A percentile compares a stretch with the other conserved stretches of the same genome.
Evolutionary conservation across 2,797 vertebrate species (phyloP).

Genomic region (Gallinago stenura): DNA sequence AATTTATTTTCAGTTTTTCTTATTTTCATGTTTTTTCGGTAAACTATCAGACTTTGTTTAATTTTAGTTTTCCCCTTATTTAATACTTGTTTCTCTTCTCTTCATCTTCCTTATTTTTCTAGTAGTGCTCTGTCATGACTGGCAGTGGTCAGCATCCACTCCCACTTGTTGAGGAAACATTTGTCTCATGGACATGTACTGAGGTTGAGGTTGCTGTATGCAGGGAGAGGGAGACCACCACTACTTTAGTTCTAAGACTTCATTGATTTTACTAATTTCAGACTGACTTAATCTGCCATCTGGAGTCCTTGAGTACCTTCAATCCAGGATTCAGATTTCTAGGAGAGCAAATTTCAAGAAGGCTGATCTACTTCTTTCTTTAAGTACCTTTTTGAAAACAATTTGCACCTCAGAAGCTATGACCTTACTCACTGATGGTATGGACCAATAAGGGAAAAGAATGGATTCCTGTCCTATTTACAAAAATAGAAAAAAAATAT

Average conservation of each 20-base stretch:
- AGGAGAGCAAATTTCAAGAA: not conserved
- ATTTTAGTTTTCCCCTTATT: not conserved
- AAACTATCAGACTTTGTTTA: not conserved
- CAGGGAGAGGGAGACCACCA: not conserved
- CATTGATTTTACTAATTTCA: not conserved
- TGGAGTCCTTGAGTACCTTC: not conserved
- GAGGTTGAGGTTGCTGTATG: not conserved
- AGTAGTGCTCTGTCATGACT: not conserved
- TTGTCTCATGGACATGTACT: not conserved
- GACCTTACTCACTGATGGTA: not conserved
- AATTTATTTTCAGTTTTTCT: not conserved
- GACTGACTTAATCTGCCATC: not conserved
- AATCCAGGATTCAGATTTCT: not conserved
- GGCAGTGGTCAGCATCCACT: not conserved
- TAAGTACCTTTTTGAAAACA: not conserved
- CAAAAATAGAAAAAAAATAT: not conserved
- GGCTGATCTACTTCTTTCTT: not conserved
- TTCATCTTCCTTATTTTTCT: not conserved
- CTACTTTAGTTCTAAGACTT: not conserved
- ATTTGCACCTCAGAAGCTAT: not conserved
- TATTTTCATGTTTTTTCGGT: not conserved
- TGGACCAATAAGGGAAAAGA: not conserved
- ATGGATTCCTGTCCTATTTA: too few species aligned
- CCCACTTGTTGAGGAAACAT: not conserved
- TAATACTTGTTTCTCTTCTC: not conserved